Conservation (phyloP, 2,888 invertebrate species). For the Coremacera marginata region DNA sequence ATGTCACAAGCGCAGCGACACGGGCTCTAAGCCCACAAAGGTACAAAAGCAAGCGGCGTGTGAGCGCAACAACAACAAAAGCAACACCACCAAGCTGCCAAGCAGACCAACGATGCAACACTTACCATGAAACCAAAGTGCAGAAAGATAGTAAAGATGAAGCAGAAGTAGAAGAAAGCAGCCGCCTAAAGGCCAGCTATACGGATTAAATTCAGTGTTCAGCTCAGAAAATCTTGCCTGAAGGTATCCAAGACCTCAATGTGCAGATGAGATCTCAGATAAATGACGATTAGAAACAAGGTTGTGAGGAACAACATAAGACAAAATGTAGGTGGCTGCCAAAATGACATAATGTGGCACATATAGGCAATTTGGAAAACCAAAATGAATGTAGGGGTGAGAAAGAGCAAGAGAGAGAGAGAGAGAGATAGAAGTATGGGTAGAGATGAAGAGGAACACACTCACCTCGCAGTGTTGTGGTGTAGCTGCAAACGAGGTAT, state of each 20-base stretch:
- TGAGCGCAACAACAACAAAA: slow-evolving; percentile 24
- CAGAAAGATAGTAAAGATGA: slow-evolving; percentile 17
- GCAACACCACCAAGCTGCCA: neutral
- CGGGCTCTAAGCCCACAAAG: slow-evolving; percentile 38
- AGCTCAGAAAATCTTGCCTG: neutral
- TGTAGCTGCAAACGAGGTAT: slow-evolving; percentile 47
- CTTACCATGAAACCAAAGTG: slow-evolving; percentile 30
- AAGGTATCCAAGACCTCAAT: neutral
- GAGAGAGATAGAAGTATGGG: too few species aligned
- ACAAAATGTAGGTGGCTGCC: slow-evolving; percentile 32
- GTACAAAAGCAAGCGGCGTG: slow-evolving; percentile 30
- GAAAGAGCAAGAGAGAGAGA: too few species aligned
- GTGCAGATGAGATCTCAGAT: neutral
- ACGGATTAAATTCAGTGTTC: neutral
- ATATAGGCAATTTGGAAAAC: slow-evolving; percentile 42
- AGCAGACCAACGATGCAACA: slow-evolving; percentile 4
- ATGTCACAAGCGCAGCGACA: slow-evolving; percentile 33
- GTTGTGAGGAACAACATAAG: neutral
- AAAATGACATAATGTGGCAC: slow-evolving; percentile 61
- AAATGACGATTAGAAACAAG: neutral
- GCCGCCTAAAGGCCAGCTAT: slow-evolving; percentile 18
- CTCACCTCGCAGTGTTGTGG: neutral
- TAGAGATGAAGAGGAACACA: neutral
- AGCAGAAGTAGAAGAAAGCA: slow-evolving; percentile 22
- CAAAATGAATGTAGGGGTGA: too few species aligned